Evolutionary conservation across 2,113 vertebrate species (phyloP), one percentile per base, ranked within the genome.

Genomic region (Pantherophis guttatus): DNA sequence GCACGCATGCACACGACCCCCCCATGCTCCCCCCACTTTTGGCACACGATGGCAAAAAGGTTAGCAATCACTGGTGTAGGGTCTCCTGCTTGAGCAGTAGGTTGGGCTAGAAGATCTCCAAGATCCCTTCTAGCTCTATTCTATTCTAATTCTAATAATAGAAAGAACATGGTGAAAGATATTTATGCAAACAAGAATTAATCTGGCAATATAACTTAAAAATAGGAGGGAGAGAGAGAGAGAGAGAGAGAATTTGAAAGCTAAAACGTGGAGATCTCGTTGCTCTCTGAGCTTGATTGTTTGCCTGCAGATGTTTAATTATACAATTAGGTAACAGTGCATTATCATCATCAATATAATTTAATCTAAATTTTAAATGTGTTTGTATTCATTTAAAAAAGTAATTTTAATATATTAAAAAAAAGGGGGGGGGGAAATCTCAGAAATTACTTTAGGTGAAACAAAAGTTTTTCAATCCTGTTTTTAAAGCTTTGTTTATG

Each of bases 111-210:
- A 62, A 62, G 29, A 70, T 29, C 29, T 13, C 12, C 29, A 70
- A 70, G 10, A 1, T 70, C 29, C 4, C 11, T 70, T 70, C 62
- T 29, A 70, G 29, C 29, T n/a, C 12, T 70, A 70, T n/a, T 70
- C 29, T n/a, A 70, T n/a, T 70, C 26, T 65, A 29, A 29, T 62
- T 65, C 59, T 65, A 65, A n/a, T 65, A n/a, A 55, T 94, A 91
- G 33, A 90, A 97, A 93, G 48, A 91, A 91, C 53, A 90, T 12
- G 17, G 29, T 62, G 26, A 90, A 75, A 53, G 59, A 1, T 54
- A 10, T 54, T 19, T 11, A 88, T 55, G 53, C 8, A 39, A 33
- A 39, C n/a, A 33, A n/a, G 62, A 39, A 11, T 10, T 70, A 90
- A 52, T 33, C 24, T 52, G n/a, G 15, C 33, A 50, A 54, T 54